Evolutionary conservation across 2,888 invertebrate species (phyloP), one percentile per base, ranked within the genome.

Genomic region (Conchocele bisecta): DNA sequence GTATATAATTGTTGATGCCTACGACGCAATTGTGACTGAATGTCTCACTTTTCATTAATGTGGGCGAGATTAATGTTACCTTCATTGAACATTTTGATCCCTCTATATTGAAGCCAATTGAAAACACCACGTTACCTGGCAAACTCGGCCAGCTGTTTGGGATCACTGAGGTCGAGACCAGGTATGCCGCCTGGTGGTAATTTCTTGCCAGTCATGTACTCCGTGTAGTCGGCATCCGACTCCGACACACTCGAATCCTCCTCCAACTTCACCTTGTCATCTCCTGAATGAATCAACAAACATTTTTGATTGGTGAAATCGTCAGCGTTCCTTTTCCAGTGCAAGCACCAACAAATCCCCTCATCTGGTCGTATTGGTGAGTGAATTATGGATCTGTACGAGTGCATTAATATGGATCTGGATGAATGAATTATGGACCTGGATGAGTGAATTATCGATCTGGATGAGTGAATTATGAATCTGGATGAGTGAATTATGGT

Each of bases 121-220:
- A 31, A 17, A 22, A 26, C 22, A n/a, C 28, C 28, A 42, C 79
- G 82, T 78, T 89, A 93, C 93, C 92, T 93, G 5, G 97, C 96
- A 91, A 97, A 97, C 91, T 97, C 97, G 0, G 97, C 97, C 73
- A 98, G 92, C 90, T 97, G 97, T 91, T 97, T 97, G 0, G 97
- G 97, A 91, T 97, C 97, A 68, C 96, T 96, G 46, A 97, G 93
- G 89, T 98, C 97, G 83, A 97, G 93, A 28, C 97, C 97, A 33
- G 96, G 93, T 91, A 96, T 94, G 28, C 93, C 93, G 83, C 93
- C 94, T 1, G 93, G 91, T 15, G 95, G 94, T 61, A 94, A 93
- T 90, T 96, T 96, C 91, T 96, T 96, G 39, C 96, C 96, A 0
- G 95, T 95, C 96, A 97, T 97, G 89, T 97, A 96, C 91, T 97